phyloP scores from a whole-genome alignment of 2,113 vertebrate genomes.

The Casuarius casuarius region DNA sequence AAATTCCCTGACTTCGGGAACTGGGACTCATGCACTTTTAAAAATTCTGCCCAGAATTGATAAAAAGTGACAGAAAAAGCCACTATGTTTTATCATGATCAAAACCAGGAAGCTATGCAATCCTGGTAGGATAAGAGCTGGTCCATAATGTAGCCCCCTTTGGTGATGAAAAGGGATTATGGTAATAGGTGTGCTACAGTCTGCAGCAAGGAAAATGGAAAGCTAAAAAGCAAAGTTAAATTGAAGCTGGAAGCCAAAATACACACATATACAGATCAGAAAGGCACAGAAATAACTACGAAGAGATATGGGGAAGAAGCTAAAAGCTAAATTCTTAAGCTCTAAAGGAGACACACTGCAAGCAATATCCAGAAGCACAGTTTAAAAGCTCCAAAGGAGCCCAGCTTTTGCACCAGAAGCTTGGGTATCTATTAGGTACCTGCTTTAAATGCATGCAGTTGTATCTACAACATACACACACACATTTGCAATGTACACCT shows the following conservation, averaged over 20 bases:
- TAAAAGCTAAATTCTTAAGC: not conserved
- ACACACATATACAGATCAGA: not conserved
- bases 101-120: not conserved
- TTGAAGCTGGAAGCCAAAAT: not conserved
- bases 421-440: not conserved
- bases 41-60: not conserved
- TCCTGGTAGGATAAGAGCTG: not conserved
- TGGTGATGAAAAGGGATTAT: not conserved
- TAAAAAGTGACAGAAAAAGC: not conserved
- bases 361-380: not conserved
- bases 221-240: not conserved
- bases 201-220: not conserved
- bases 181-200: not conserved
- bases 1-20: not conserved
- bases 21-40: not conserved
- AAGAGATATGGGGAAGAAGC: not conserved
- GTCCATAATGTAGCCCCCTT: not conserved
- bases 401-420: not conserved
- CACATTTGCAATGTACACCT: not conserved
- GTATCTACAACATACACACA: fast-evolving
- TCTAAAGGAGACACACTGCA: not conserved
- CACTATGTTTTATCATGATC: not conserved
- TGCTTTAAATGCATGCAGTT: not conserved
- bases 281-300: not conserved
- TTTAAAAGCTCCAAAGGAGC: not conserved